Percentiles rank a stretch among this genome's conserved stretches.
Conservation (phyloP, 2,797 vertebrate species). For the Pitangus sulphuratus region DNA sequence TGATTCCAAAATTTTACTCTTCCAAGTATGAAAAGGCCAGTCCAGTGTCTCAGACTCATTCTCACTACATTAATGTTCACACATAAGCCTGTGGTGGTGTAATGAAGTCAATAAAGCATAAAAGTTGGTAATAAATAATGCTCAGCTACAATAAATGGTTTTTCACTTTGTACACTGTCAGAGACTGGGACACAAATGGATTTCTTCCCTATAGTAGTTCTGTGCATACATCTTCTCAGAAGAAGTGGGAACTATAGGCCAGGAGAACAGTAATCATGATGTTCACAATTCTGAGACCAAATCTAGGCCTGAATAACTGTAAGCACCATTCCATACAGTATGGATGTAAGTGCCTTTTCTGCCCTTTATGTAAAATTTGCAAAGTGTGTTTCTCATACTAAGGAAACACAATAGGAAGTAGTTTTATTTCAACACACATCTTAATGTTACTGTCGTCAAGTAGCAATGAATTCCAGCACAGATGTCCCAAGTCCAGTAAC, state of each 20-base stretch:
- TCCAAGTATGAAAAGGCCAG: background rate
- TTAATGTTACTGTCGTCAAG: background rate
- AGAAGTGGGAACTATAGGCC: background rate
- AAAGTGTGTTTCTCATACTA: background rate
- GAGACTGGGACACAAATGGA: background rate
- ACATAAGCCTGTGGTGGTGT: background rate
- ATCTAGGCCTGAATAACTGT: background rate
- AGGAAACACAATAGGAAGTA: background rate
- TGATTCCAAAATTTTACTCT: background rate
- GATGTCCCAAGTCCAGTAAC: background rate
- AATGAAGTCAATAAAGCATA: background rate
- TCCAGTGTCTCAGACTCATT: background rate
- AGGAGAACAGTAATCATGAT: background rate
- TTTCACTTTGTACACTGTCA: background rate
- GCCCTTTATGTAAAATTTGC: background rate
- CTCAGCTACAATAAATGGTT: background rate
- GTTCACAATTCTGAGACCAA: background rate
- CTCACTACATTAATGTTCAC: background rate
- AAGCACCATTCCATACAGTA: background rate
- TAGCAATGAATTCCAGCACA: background rate
- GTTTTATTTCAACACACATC: background rate
- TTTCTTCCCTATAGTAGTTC: background rate
- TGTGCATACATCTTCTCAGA: background rate
- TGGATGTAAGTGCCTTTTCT: background rate
- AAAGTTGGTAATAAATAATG: background rate